Conservation (phyloP, 2,888 invertebrate species). For the Tachina grossa region DNA sequence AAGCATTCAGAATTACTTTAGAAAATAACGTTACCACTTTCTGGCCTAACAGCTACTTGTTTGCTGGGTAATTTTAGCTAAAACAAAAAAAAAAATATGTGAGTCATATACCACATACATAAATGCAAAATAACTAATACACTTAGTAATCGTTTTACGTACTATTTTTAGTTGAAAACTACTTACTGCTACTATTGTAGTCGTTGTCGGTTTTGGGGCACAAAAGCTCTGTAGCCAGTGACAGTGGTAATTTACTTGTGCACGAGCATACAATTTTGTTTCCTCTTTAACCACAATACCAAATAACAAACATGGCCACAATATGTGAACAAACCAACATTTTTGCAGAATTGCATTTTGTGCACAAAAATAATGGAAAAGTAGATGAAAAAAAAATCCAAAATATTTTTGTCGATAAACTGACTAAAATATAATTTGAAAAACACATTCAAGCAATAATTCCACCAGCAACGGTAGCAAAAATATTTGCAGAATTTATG, state of each 20-base stretch:
- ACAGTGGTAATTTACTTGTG: conserved; percentile 45
- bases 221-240: conserved; percentile 16
- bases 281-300: conserved; percentile 46
- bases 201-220: not conserved
- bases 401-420: conserved; percentile 38
- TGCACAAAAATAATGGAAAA: conserved; percentile 50
- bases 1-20: too few species aligned
- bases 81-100: not conserved
- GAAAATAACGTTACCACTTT: too few species aligned
- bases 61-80: not conserved
- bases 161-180: not conserved
- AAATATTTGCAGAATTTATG: conserved; percentile 1
- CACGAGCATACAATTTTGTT: not conserved
- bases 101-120: not conserved
- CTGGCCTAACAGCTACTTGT: not conserved
- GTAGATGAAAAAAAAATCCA: conserved; percentile 13
- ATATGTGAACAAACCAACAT: conserved; percentile 57
- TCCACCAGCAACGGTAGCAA: not conserved
- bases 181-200: conserved; percentile 4
- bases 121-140: not conserved
- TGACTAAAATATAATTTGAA: conserved; percentile 38
- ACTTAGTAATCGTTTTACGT: conserved; percentile 19
- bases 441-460: conserved; percentile 1
- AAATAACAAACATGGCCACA: conserved; percentile 56
- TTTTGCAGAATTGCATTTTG: conserved; percentile 49